Evolutionary conservation across 2,113 vertebrate genomes (phyloP).

Genomic region (Suncus etruscus): DNA sequence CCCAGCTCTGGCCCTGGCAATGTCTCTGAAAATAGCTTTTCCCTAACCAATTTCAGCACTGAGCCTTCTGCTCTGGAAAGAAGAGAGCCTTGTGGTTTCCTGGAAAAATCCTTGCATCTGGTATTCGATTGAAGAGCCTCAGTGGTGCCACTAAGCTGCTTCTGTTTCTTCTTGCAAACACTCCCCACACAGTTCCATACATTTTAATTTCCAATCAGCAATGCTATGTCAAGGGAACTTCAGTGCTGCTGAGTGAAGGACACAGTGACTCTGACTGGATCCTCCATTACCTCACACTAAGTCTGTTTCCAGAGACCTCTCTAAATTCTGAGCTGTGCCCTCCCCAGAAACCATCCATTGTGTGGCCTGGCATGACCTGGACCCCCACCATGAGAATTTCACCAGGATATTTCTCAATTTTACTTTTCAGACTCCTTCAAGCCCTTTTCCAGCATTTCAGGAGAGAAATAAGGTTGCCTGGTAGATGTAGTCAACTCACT

Average conservation of each 20-base stretch:
- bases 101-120: constrained; percentile 72
- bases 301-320: constrained; percentile 3
- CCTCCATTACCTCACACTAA: constrained; percentile 43
- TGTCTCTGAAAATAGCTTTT: constrained; percentile 52
- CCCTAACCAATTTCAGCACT: constrained; percentile 22
- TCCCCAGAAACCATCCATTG: background rate
- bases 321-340: background rate
- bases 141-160: constrained; percentile 67
- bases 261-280: background rate
- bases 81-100: constrained; percentile 62
- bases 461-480: background rate
- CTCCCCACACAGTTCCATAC: constrained; percentile 55
- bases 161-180: constrained; percentile 74
- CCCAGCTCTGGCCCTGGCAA: constrained; percentile 7
- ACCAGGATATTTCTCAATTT: background rate
- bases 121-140: constrained; percentile 55
- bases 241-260: constrained; percentile 33
- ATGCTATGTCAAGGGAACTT: constrained; percentile 64
- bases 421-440: constrained; percentile 1
- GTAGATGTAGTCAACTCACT: background rate
- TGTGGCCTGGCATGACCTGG: background rate
- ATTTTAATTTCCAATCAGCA: constrained; percentile 78
- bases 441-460: background rate
- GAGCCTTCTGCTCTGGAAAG: constrained; percentile 43
- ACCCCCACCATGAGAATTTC: rapidly evolving